Conservation (phyloP, 2,888 invertebrate species). For the Pandemis cinnamomeana region DNA sequence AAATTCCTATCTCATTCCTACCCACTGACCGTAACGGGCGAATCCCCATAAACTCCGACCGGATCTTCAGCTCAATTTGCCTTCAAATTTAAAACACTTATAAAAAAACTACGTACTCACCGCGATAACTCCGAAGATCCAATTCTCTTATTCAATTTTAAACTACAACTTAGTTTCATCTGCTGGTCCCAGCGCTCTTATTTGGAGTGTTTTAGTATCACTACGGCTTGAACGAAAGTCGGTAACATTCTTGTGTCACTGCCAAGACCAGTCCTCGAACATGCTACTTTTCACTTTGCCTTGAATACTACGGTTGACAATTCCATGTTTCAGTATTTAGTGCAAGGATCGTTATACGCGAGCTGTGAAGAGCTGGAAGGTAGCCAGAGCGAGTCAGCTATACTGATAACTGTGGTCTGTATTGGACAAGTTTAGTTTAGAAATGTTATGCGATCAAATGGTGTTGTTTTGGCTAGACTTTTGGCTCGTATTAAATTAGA, state of each 20-base stretch:
- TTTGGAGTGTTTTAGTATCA: constrained; percentile 41
- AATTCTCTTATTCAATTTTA: constrained; percentile 60
- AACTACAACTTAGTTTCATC: constrained; percentile 40
- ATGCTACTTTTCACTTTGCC: background rate
- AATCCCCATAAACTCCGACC: constrained; percentile 9
- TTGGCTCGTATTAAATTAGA: constrained; percentile 10
- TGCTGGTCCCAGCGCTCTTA: constrained; percentile 42
- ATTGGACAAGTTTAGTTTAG: constrained; percentile 38
- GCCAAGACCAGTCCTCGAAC: constrained; percentile 18
- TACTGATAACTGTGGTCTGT: constrained; percentile 41
- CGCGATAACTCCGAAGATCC: constrained; percentile 60
- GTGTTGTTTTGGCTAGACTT: constrained; percentile 35
- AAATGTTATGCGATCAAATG: constrained; percentile 37
- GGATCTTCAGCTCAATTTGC: constrained; percentile 61
- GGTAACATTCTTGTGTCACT: background rate
- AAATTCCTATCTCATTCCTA: constrained; percentile 6
- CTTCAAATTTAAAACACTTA: constrained; percentile 59
- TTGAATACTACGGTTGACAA: constrained; percentile 3
- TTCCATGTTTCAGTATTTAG: background rate
- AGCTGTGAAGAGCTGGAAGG: constrained; percentile 34
- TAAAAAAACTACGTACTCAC: constrained; percentile 54
- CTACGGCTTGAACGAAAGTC: constrained; percentile 34
- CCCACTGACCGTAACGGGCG: background rate
- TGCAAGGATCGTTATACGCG: constrained; percentile 27
- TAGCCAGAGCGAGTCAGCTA: constrained; percentile 38